A percentile compares a stretch with the other conserved stretches of the same genome.
These are phyloP conservation scores for Drosophila koepferae DNA, from an alignment of 2,888 invertebrate genomes.

Conservation along the genomic window DNA sequence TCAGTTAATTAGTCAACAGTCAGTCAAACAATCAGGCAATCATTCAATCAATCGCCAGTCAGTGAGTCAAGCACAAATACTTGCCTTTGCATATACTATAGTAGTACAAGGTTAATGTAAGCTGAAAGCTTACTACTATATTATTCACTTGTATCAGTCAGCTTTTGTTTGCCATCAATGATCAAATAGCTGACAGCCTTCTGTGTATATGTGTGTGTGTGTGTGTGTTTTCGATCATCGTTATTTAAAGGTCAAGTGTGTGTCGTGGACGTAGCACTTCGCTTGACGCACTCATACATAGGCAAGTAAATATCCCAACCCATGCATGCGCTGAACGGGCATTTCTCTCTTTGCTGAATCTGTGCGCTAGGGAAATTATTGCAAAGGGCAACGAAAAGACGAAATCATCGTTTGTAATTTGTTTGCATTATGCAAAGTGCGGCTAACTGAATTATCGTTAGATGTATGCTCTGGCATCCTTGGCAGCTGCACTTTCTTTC, in stretches of 20 bases:
- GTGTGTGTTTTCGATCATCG: not conserved
- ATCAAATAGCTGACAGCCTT: not conserved
- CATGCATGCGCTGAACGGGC: not conserved
- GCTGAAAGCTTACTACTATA: not conserved
- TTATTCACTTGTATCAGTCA: not conserved
- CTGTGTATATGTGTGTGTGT: not conserved
- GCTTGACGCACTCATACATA: not conserved
- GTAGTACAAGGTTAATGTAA: not conserved
- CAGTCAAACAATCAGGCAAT: not conserved
- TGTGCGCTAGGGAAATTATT: slow-evolving; percentile 58
- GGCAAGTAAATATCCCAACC: not conserved
- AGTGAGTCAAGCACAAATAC: not conserved
- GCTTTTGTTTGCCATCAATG: not conserved
- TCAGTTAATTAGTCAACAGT: not conserved
- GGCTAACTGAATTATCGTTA: slow-evolving; percentile 61
- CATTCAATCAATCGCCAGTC: no score
- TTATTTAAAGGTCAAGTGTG: slow-evolving; percentile 4
- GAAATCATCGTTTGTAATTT: slow-evolving; percentile 46
- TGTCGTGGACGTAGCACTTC: not conserved
- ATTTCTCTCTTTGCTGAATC: slow-evolving; percentile 65
- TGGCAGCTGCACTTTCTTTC: slow-evolving; percentile 21
- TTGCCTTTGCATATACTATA: not conserved
- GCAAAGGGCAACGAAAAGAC: slow-evolving; percentile 23
- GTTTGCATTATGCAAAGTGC: slow-evolving; percentile 68
- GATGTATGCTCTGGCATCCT: slow-evolving; percentile 5